Conservation (phyloP, 1,140 invertebrate species). For the Cryptotermes secundus region DNA sequence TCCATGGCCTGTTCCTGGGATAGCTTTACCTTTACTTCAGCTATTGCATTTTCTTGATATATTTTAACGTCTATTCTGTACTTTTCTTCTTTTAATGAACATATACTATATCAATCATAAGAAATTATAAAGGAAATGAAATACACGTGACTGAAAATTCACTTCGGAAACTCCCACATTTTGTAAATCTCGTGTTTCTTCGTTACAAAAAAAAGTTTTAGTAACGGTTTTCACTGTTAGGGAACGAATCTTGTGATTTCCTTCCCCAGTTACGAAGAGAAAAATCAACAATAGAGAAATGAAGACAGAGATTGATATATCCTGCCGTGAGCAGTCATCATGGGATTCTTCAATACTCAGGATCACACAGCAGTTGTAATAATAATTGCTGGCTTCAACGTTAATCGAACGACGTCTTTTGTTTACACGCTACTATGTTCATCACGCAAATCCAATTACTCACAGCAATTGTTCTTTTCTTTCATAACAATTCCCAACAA, state of each 20-base stretch:
- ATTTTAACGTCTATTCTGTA: too few relatives aligned
- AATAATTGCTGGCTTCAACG: background rate
- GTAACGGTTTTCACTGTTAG: background rate
- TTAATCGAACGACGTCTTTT: background rate
- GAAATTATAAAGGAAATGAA: too few relatives aligned
- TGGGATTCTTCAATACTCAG: background rate
- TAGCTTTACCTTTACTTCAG: too few relatives aligned
- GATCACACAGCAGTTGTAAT: constrained; percentile 3
- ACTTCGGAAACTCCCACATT: too few relatives aligned
- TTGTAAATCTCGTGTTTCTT: too few relatives aligned
- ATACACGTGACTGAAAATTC: too few relatives aligned
- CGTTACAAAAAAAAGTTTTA: too few relatives aligned
- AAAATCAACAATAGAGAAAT: constrained; percentile 8
- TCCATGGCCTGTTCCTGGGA: too few relatives aligned
- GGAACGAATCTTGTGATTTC: background rate
- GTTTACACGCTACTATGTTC: background rate
- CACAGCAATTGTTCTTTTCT: background rate
- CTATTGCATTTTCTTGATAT: too few relatives aligned
- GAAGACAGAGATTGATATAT: constrained; percentile 20
- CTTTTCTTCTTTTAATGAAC: too few relatives aligned
- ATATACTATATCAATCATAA: too few relatives aligned
- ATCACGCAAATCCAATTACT: constrained; percentile 8
- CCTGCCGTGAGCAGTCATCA: background rate
- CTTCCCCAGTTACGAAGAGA: background rate
- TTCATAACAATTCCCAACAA: background rate